Conservation (phyloP, 1,140 invertebrate genomes). For the Asobara japonica region DNA sequence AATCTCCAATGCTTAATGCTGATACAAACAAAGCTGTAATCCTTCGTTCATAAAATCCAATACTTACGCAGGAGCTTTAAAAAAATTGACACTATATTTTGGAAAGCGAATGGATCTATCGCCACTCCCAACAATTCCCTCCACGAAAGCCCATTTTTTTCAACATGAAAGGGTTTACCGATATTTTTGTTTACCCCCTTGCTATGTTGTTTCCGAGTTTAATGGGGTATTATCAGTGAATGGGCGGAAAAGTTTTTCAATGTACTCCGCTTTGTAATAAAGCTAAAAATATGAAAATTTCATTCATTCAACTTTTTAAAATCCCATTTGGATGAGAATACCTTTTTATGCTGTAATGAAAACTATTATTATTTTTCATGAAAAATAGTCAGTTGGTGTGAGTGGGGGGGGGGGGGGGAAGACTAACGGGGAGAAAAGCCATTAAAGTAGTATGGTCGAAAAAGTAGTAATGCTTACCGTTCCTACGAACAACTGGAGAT, state of each 20-base stretch:
- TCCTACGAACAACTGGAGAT: no score
- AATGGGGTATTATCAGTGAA: not conserved
- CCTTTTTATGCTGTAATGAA: not conserved
- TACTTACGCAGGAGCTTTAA: no score
- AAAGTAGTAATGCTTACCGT: no score
- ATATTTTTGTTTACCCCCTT: slow-evolving; percentile 8
- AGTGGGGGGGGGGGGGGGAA: not conserved
- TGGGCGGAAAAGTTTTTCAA: not conserved
- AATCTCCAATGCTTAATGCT: no score
- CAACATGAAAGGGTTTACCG: not conserved
- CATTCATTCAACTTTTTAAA: slow-evolving; percentile 1
- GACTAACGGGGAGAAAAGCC: not conserved
- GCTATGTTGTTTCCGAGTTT: not conserved
- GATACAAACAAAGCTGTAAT: no score
- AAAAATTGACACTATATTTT: no score
- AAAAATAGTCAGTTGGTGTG: not conserved
- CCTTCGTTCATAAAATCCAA: no score
- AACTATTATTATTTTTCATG: not conserved
- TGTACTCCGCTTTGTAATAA: not conserved
- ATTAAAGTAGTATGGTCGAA: no score
- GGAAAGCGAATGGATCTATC: no score
- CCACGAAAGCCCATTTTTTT: no score
- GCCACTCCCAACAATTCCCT: no score
- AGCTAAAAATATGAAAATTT: not conserved
- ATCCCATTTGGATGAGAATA: not conserved